These are phyloP conservation scores for Diloba caeruleocephala DNA, from an alignment of 2,888 invertebrate genomes.

Conservation along the genomic window DNA sequence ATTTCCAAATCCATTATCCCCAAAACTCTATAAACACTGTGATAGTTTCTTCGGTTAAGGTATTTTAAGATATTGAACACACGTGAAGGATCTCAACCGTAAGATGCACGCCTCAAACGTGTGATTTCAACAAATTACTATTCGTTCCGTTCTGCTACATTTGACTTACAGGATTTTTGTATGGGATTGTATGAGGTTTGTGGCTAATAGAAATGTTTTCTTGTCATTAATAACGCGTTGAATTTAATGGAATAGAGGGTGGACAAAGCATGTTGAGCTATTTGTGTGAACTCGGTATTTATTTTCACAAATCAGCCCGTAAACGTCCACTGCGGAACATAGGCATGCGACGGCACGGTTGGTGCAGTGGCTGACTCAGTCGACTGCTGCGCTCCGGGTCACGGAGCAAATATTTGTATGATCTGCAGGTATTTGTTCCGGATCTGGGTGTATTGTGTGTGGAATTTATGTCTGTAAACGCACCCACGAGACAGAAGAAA, in stretches of 20 bases:
- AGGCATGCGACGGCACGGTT: no score
- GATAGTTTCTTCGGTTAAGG: neutral
- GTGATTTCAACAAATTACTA: constrained; percentile 70
- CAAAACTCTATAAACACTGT: neutral
- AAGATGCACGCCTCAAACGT: constrained; percentile 55
- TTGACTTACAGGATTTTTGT: constrained; percentile 50
- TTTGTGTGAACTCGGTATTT: neutral
- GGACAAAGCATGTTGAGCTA: constrained; percentile 22
- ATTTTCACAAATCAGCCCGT: no score
- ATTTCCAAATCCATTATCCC: constrained; percentile 4
- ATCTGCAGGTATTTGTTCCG: no score
- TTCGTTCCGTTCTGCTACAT: constrained; percentile 70
- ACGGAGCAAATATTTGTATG: no score
- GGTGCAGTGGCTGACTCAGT: no score
- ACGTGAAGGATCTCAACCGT: constrained; percentile 60
- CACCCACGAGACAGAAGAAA: no score
- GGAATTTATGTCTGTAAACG: no score
- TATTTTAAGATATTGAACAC: constrained; percentile 43
- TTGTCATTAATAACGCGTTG: constrained; percentile 32
- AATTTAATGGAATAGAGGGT: neutral
- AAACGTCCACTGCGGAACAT: no score
- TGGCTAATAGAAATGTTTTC: constrained; percentile 4
- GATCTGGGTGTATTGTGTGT: no score
- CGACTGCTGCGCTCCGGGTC: no score
- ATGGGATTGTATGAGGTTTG: constrained; percentile 19